phyloP scores from a whole-genome alignment of 2,797 vertebrate species.

The Pangasius djambal region DNA sequence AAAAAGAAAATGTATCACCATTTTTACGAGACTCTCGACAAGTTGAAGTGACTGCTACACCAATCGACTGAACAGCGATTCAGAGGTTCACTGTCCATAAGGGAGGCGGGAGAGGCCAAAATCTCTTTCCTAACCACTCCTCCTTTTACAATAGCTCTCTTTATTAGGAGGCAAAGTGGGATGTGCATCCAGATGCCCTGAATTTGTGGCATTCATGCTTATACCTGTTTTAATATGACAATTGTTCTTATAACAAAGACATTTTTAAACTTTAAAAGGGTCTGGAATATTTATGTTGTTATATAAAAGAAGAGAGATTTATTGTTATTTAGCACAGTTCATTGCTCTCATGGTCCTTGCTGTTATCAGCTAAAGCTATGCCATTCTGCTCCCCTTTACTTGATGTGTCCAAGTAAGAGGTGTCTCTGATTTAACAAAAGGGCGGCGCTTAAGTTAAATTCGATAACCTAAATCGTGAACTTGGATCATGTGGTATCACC shows the following conservation, averaged over 20 bases:
- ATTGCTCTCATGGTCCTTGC: slow-evolving; percentile 78
- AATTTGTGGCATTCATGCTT: slow-evolving; percentile 66
- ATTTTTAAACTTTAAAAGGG: slow-evolving; percentile 80
- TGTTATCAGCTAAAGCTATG: slow-evolving; percentile 64
- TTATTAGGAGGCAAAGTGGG: slow-evolving; percentile 59
- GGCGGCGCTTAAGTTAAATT: neutral
- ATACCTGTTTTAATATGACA: slow-evolving; percentile 80
- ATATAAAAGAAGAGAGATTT: slow-evolving; percentile 68
- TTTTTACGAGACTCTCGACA: slow-evolving; percentile 62
- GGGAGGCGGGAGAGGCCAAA: slow-evolving; percentile 49
- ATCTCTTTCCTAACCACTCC: slow-evolving; percentile 68
- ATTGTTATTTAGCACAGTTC: slow-evolving; percentile 69
- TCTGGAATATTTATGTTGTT: slow-evolving; percentile 72
- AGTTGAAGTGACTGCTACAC: slow-evolving; percentile 57
- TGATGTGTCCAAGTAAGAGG: neutral
- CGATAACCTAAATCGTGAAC: neutral
- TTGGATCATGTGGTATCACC: neutral
- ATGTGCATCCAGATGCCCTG: slow-evolving; percentile 49
- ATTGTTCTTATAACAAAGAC: slow-evolving; percentile 75
- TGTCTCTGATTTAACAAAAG: neutral
- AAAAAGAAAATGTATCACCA: slow-evolving; percentile 59
- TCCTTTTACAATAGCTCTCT: slow-evolving; percentile 61
- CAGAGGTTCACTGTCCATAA: slow-evolving; percentile 57
- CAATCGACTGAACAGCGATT: slow-evolving; percentile 37
- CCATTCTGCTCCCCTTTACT: slow-evolving; percentile 14